phyloP scores from a whole-genome alignment of 92 coral and sea anemone genomes.

The Parazoanthus atlanticus region DNA sequence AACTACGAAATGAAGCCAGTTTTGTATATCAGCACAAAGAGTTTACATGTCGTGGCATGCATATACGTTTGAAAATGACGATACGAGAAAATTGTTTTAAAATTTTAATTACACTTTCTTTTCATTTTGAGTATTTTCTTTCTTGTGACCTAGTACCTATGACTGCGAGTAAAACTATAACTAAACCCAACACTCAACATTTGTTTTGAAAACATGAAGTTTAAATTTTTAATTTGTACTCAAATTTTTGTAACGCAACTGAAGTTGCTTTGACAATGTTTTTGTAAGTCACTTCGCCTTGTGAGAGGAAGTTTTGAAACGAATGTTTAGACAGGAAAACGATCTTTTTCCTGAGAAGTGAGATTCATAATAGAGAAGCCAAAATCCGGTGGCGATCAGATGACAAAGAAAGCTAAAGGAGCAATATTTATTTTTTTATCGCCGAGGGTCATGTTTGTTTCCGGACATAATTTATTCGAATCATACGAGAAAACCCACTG shows the following conservation, averaged over 20 bases:
- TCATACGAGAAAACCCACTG: constrained; percentile 34
- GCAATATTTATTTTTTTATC: neutral
- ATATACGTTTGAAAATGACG: neutral
- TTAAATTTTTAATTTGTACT: neutral
- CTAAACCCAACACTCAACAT: neutral
- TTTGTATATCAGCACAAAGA: too few relatives aligned
- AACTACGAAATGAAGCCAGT: too few relatives aligned
- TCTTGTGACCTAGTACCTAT: too few relatives aligned
- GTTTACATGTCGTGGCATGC: neutral
- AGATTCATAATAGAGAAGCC: neutral
- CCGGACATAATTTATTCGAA: neutral
- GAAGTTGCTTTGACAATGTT: neutral
- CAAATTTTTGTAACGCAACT: neutral
- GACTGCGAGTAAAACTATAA: too few relatives aligned
- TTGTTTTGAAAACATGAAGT: neutral
- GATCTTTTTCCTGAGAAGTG: neutral
- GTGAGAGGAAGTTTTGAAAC: neutral
- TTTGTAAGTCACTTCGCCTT: neutral
- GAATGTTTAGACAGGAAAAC: neutral
- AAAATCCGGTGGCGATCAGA: neutral
- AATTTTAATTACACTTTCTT: neutral
- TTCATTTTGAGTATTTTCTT: too few relatives aligned
- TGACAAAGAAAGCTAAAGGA: neutral
- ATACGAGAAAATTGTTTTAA: neutral
- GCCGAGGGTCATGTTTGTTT: too few relatives aligned